Base-by-base conservation (phyloP, 2,113 vertebrate species). In the Podarcis muralis region DNA sequence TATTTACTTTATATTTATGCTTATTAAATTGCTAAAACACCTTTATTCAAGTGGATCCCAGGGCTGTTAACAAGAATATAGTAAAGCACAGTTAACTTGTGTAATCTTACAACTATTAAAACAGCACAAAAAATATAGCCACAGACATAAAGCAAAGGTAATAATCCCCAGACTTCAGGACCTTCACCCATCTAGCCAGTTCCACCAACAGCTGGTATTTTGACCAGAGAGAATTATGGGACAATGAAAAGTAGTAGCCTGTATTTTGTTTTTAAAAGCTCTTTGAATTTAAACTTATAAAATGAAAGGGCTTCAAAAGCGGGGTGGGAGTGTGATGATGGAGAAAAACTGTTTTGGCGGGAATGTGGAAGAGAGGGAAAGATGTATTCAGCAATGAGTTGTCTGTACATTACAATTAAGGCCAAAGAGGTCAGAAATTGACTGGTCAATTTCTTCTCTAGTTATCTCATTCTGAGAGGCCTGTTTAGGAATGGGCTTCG, bases 361-460 rank as follows among this genome's bases (percentile, higher is more conserved):
- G 35, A 62, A 74, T 65, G n/a, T 35, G 77, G 1, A 0, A 2
- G 0, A 1, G 13, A 9, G 30, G 15, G 43, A n/a, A 2, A 22
- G 0, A 0, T 79, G 0, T 18, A 62, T 68, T 40, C 68, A 35
- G 12, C 25, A 74, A 37, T 81, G 91, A 30, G 43, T 83, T 53
- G 74, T 27, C 23, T 48, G 62, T 76, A 2, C n/a, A 74, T 83
- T 48, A 68, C 37, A 83, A 20, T 88, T 76, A 66, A 88, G 81
- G 59, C 59, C 59, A n/a, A 83, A 77, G 77, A 30, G 15, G 32
- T 37, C 65, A 69, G 22, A 25, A n/a, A n/a, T n/a, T n/a, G 62
- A 79, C 62, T 69, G 69, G 37, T 86, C 62, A 53, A 86, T 86
- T 79, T 86, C 62, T 86, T 78, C 59, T 79, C 62, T 32, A 16